Conservation (phyloP, 2,888 invertebrate genomes). For the Zygogramma bicolorata region DNA sequence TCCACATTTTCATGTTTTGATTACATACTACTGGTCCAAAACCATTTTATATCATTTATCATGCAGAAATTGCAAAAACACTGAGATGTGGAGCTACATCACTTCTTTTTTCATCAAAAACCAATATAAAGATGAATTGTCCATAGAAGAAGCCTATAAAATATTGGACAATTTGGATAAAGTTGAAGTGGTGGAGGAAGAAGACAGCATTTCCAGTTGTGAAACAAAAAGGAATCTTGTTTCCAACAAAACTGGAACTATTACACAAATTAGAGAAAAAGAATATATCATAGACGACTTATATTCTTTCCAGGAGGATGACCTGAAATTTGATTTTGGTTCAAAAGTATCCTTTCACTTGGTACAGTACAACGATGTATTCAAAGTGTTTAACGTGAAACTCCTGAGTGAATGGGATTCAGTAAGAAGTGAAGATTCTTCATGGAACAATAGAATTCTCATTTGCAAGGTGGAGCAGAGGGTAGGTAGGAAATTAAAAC, state of each 20-base stretch:
- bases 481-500: constrained; percentile 62
- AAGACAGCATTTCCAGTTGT: constrained; percentile 1
- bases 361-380: constrained; percentile 47
- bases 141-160: constrained; percentile 52
- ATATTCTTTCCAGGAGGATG: constrained; percentile 69
- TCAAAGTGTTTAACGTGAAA: constrained; percentile 67
- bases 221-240: constrained; percentile 23
- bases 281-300: constrained; percentile 73
- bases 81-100: constrained; percentile 21
- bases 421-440: constrained; percentile 66
- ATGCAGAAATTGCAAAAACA: neutral
- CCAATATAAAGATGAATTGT: constrained; percentile 43
- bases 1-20: too few species aligned
- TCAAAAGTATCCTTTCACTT: constrained; percentile 69
- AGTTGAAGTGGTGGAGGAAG: constrained; percentile 10
- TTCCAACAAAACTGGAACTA: constrained; percentile 67
- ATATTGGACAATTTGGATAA: constrained; percentile 45
- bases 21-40: too few species aligned
- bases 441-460: constrained; percentile 58
- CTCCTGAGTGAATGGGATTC: constrained; percentile 56
- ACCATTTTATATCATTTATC: neutral
- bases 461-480: constrained; percentile 66
- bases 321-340: constrained; percentile 67
- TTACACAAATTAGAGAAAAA: constrained; percentile 70
- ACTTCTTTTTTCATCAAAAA: constrained; percentile 5